phyloP scores from a whole-genome alignment of 2,113 vertebrate species.

The Tychaedon coryphoeus region DNA sequence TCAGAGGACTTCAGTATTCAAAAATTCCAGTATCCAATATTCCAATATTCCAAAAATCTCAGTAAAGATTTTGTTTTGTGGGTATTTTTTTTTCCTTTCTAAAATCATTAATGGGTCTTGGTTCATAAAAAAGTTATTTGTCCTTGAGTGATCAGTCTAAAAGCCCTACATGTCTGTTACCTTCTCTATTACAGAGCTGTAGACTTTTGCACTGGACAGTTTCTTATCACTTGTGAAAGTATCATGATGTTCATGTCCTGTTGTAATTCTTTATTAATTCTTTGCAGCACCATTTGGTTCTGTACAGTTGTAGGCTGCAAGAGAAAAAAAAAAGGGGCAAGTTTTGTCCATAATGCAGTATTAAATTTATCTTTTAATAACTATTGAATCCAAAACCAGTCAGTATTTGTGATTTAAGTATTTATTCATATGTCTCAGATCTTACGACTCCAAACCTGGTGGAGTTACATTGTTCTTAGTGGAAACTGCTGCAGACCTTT shows the following conservation, averaged over 20 bases:
- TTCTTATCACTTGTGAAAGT: background rate
- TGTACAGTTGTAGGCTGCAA: background rate
- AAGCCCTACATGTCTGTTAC: background rate
- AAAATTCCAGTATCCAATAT: background rate
- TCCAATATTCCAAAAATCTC: background rate
- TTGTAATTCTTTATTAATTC: background rate
- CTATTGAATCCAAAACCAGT: background rate
- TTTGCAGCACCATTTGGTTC: background rate
- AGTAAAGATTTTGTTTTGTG: background rate
- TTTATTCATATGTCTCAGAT: background rate
- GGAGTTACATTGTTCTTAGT: background rate
- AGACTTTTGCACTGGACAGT: background rate
- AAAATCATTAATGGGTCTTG: background rate
- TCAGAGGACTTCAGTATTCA: background rate
- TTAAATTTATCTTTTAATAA: background rate
- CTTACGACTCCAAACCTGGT: background rate
- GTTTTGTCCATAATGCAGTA: background rate
- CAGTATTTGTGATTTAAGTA: background rate
- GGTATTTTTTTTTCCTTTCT: background rate
- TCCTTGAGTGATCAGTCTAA: background rate
- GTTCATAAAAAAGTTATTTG: background rate
- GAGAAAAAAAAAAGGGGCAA: background rate
- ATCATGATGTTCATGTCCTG: background rate
- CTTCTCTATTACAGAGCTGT: background rate
- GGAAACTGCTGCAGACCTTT: background rate